phyloP scores from a whole-genome alignment of 2,888 invertebrate species.

The Drosophila rellima region DNA sequence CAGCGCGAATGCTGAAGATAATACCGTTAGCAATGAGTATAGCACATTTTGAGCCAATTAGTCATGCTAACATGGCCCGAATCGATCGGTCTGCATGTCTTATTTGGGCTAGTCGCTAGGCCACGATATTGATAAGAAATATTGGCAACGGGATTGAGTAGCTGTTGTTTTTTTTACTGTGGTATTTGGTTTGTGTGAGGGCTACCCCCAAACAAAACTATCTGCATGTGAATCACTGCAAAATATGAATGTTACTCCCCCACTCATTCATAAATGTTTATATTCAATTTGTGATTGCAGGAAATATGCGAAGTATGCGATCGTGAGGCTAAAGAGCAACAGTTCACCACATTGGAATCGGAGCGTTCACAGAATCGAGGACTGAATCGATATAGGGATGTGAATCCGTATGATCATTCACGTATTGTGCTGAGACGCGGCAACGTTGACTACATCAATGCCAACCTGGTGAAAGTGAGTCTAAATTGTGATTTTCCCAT shows the following conservation, averaged over 20 bases:
- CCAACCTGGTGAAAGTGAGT: conserved; percentile 93
- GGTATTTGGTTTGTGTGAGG: conserved; percentile 9
- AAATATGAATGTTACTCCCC: conserved; percentile 6
- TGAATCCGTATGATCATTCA: conserved; percentile 97
- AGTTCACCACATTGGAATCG: conserved; percentile 85
- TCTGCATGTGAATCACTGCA: conserved; percentile 36
- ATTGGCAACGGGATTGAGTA: not conserved
- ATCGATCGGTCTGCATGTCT: not conserved
- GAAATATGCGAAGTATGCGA: conserved; percentile 91
- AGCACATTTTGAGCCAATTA: conserved; percentile 57
- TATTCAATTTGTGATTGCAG: conserved; percentile 86
- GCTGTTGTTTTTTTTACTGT: not conserved
- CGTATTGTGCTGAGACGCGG: conserved; percentile 92
- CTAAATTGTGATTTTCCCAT: not conserved
- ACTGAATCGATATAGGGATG: conserved; percentile 97
- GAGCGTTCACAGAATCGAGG: conserved; percentile 86
- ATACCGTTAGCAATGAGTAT: conserved; percentile 50
- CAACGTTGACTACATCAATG: conserved; percentile 96
- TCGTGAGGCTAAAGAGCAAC: conserved; percentile 88
- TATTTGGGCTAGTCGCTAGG: conserved; percentile 37
- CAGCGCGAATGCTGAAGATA: conserved; percentile 50
- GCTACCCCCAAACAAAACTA: conserved; percentile 45
- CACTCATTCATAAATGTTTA: conserved; percentile 21
- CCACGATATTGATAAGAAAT: conserved; percentile 50
- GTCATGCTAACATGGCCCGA: conserved; percentile 51